Evolutionary conservation across 2,113 vertebrate species (phyloP).

Genomic region (Anhinga rufa): DNA sequence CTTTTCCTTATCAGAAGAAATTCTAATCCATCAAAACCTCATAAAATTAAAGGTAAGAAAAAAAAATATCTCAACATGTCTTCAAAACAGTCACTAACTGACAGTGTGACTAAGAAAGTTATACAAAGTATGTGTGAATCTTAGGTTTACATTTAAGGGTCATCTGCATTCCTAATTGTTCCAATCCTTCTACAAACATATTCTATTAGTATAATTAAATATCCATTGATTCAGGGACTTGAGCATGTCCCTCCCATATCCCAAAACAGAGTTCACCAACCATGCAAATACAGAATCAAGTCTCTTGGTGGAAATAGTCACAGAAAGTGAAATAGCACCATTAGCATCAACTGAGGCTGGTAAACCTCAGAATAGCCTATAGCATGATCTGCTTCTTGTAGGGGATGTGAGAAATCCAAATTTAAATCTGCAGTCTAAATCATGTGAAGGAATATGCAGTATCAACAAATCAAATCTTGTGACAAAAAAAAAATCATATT

Average conservation of each 20-base stretch:
- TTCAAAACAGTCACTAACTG: not conserved
- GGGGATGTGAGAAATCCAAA: not conserved
- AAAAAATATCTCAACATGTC: not conserved
- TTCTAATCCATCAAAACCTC: not conserved
- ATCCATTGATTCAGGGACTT: not conserved
- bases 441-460: not conserved
- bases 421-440: not conserved
- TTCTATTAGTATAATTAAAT: not conserved
- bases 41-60: not conserved
- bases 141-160: not conserved
- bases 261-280: not conserved
- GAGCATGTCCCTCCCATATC: not conserved
- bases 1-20: not conserved
- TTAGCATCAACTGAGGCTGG: not conserved
- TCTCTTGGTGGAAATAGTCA: fast-evolving
- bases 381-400: not conserved
- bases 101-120: not conserved
- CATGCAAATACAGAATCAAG: not conserved
- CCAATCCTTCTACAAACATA: not conserved
- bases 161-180: not conserved
- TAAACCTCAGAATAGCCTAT: not conserved
- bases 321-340: not conserved
- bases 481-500: not conserved
- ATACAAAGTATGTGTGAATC: not conserved
- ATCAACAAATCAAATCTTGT: not conserved